phyloP scores from a whole-genome alignment of 1,140 invertebrate genomes.

The Drosophila burlai region DNA sequence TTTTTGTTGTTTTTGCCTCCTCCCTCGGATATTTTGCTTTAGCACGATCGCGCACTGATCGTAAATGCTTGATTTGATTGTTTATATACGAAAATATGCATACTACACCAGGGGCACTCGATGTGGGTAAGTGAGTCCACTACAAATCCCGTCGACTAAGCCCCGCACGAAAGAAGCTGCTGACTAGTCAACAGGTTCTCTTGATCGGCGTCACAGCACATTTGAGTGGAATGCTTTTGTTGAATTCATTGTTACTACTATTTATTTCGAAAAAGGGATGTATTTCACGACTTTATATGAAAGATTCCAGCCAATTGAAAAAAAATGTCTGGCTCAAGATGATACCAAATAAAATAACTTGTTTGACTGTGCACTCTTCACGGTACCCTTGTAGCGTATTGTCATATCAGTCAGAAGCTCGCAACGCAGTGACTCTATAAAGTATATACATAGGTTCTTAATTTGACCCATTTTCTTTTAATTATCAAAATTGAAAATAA shows the following conservation, averaged over 20 bases:
- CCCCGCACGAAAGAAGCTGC: constrained; percentile 2
- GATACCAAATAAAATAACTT: not conserved
- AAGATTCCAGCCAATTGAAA: not conserved
- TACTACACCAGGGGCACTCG: constrained; percentile 51
- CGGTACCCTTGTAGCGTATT: not conserved
- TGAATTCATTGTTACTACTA: constrained; percentile 7
- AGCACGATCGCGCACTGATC: constrained; percentile 70
- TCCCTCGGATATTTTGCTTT: constrained; percentile 34
- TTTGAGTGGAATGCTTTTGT: constrained; percentile 9
- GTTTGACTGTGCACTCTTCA: not conserved
- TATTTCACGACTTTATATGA: constrained; percentile 1
- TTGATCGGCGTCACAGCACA: constrained; percentile 5
- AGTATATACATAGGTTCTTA: too few relatives aligned
- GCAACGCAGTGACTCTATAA: not conserved
- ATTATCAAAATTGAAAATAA: too few relatives aligned
- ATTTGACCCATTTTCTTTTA: too few relatives aligned
- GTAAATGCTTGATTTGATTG: constrained; percentile 78
- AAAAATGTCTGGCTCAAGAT: not conserved
- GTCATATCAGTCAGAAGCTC: not conserved
- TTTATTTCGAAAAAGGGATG: constrained; percentile 1
- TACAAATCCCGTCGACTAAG: constrained; percentile 15
- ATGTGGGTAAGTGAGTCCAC: constrained; percentile 26
- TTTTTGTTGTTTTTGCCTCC: constrained; percentile 27
- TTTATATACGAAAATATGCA: constrained; percentile 77
- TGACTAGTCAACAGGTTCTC: constrained; percentile 24